Conservation (phyloP, 2,113 vertebrate species). For the Leiothrix lutea region DNA sequence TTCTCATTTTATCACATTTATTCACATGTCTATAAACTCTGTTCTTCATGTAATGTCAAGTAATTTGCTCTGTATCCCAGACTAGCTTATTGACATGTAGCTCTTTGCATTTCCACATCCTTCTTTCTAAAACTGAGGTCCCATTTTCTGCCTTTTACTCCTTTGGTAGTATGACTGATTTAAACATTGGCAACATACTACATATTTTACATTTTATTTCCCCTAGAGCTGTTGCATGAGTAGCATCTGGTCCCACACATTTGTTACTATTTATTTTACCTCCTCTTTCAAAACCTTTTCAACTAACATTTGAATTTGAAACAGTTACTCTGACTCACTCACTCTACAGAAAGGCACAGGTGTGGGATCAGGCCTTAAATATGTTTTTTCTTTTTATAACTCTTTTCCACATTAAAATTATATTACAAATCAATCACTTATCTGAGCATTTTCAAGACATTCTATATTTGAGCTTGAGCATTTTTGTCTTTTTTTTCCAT, state of each 20-base stretch:
- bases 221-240: not conserved
- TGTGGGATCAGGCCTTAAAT: constrained; percentile 14
- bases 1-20: not conserved
- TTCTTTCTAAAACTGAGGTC: not conserved
- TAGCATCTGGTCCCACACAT: constrained; percentile 25
- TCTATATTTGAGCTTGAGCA: not conserved
- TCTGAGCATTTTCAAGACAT: not conserved
- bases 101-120: not conserved
- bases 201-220: not conserved
- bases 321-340: constrained; percentile 33
- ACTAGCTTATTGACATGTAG: not conserved
- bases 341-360: not conserved
- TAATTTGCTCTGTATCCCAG: not conserved
- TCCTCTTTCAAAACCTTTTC: constrained; percentile 36
- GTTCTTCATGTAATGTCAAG: not conserved
- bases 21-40: not conserved
- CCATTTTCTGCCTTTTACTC: not conserved
- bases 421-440: not conserved
- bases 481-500: not conserved
- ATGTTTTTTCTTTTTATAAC: constrained; percentile 42
- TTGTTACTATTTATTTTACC: constrained; percentile 60
- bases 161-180: not conserved
- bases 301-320: constrained; percentile 31
- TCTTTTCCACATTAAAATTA: constrained; percentile 30
- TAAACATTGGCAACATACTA: not conserved